Evolutionary conservation across 2,797 vertebrate genomes (phyloP).

Genomic region (Lateolabrax maculatus): DNA sequence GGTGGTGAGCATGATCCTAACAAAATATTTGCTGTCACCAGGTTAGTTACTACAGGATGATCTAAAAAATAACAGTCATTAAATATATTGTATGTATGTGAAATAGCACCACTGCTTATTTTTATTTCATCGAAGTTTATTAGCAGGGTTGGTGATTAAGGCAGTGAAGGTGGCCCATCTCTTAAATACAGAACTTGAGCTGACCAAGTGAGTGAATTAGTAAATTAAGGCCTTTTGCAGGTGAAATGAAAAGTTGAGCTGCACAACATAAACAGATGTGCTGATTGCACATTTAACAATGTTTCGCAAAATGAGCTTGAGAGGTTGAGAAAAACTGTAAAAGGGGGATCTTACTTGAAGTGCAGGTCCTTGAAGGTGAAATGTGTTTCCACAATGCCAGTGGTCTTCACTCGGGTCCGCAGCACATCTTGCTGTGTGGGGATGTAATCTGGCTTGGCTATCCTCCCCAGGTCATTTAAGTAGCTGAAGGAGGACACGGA

Average conservation of each 20-base stretch:
- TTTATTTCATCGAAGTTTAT: neutral
- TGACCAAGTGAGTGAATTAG: neutral
- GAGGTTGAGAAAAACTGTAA: neutral
- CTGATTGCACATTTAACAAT: neutral
- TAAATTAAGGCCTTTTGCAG: neutral
- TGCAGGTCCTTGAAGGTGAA: constrained; percentile 99
- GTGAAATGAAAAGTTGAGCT: neutral
- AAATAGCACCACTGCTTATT: neutral
- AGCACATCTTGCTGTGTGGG: constrained; percentile 97
- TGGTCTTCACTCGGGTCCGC: constrained; percentile 97
- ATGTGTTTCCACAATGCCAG: constrained; percentile 97
- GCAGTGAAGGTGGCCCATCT: neutral
- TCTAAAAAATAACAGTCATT: neutral
- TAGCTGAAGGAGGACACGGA: constrained; percentile 86
- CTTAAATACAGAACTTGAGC: neutral
- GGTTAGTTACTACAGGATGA: neutral
- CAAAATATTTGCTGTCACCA: neutral
- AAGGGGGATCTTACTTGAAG: constrained; percentile 90
- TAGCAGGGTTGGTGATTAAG: neutral
- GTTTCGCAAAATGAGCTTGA: neutral
- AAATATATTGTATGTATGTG: neutral
- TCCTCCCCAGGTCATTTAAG: constrained; percentile 96
- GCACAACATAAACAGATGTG: neutral
- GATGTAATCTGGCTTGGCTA: constrained; percentile 93
- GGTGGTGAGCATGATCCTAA: neutral